phyloP scores from a whole-genome alignment of 2,888 invertebrate genomes.

The Ischnus inquisitorius region DNA sequence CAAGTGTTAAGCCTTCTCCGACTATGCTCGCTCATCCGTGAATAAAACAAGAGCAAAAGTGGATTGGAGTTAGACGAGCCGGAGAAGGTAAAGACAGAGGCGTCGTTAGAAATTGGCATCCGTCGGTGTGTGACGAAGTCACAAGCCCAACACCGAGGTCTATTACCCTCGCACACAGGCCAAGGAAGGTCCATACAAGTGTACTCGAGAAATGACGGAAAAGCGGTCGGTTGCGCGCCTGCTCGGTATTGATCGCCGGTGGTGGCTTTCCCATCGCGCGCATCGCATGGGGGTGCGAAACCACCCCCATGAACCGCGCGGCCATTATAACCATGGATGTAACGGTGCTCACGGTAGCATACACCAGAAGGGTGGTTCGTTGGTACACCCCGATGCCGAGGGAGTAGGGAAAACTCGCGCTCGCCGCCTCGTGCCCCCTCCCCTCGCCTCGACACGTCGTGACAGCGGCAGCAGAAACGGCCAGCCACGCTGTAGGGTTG shows the following conservation, averaged over 20 bases:
- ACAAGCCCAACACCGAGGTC: not conserved
- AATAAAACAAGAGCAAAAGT: slow-evolving; percentile 10
- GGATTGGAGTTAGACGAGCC: not conserved
- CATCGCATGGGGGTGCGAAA: slow-evolving; percentile 79
- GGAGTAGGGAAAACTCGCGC: slow-evolving; percentile 22
- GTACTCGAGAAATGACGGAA: slow-evolving; percentile 54
- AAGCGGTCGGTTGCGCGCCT: slow-evolving; percentile 47
- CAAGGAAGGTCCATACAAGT: not conserved
- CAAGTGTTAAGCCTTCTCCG: not conserved
- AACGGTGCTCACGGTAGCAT: slow-evolving; percentile 4
- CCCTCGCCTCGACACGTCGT: slow-evolving; percentile 20
- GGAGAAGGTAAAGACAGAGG: not conserved
- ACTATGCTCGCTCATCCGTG: not conserved
- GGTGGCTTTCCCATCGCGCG: slow-evolving; percentile 72
- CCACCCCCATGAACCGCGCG: slow-evolving; percentile 72
- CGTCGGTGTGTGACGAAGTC: not conserved
- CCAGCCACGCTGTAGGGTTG: slow-evolving; percentile 58
- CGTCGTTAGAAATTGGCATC: not conserved
- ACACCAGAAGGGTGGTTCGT: slow-evolving; percentile 20
- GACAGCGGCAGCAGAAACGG: slow-evolving; percentile 47
- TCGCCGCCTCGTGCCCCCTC: not conserved
- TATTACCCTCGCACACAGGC: not conserved
- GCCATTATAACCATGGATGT: slow-evolving; percentile 68
- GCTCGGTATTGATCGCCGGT: slow-evolving; percentile 78
- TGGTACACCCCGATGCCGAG: slow-evolving; percentile 14